Base-by-base conservation (phyloP, 2,797 vertebrate genomes). In the Urophycis tenuis region DNA sequence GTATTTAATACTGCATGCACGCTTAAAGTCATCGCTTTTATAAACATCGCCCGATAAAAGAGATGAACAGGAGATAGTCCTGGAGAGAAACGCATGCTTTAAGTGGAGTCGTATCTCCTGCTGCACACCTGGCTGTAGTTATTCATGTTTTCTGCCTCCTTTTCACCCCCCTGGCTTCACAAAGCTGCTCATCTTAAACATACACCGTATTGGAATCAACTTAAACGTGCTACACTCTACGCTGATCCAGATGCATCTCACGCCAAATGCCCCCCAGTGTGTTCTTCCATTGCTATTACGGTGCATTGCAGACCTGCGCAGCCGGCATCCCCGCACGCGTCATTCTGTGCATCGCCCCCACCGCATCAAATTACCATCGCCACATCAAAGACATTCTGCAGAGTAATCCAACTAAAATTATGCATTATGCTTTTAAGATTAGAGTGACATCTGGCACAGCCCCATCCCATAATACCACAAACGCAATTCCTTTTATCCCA, bases 391-490 rank as follows among this genome's bases (percentile, higher is more conserved):
- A 79, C 81, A 84, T 81, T 75, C 69, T 69, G 25, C 60, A 67
- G 14, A 29, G 60, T 67, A 67, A 67, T 67, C 60, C 60, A 29
- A 67, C 60, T 67, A 67, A 67, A 67, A 86, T 86, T 77, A 80
- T 39, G n/a, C 77, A 82, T 67, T 67, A 25, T 67, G 60, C 25
- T 67, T 67, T 79, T 74, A 79, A 53, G 77, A 53, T 80, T 76
- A 77, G 67, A 81, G 75, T 31, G 77, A 82, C 85, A 87, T 82
- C 83, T 86, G 87, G 84, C 82, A 22, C 31, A 74, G 74, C 75
- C 53, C 53, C 53, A 25, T 60, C 80, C 60, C 72, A 81, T 79
- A 76, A 83, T 71, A 67, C 19, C 72, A 79, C 79, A 64, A 45
- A 30, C 36, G 67, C 82, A 67, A 84, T 72, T 78, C 25, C 74